phyloP scores from a whole-genome alignment of 2,113 vertebrate species.

The Amphiprion ocellaris region DNA sequence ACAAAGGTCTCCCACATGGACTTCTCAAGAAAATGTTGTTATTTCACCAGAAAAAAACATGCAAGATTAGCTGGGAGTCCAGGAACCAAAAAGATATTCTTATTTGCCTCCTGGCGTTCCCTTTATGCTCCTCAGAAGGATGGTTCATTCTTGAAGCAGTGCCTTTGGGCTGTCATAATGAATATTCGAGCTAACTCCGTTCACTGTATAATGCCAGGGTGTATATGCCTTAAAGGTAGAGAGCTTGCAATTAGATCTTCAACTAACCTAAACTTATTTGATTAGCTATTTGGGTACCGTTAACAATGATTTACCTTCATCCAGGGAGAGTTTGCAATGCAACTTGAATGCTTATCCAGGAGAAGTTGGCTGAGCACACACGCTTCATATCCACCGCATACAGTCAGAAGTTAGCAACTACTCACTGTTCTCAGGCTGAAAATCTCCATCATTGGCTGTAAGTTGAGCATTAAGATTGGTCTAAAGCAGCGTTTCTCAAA shows the following conservation, averaged over 20 bases:
- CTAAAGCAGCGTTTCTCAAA: no score
- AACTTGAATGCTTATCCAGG: slow-evolving; percentile 6
- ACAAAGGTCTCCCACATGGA: slow-evolving; percentile 43
- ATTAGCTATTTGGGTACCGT: slow-evolving; percentile 53
- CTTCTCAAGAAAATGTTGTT: slow-evolving; percentile 49
- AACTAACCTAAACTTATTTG: slow-evolving; percentile 64
- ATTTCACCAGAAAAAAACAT: slow-evolving; percentile 59
- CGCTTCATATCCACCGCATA: slow-evolving; percentile 4
- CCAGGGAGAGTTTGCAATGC: slow-evolving; percentile 18
- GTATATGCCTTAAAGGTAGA: slow-evolving; percentile 53
- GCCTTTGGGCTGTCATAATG: slow-evolving; percentile 66
- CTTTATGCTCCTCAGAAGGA: slow-evolving; percentile 52
- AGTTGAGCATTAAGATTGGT: neutral
- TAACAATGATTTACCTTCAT: slow-evolving; percentile 51
- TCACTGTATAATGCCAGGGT: slow-evolving; percentile 26
- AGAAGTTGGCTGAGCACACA: neutral
- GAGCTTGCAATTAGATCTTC: slow-evolving; percentile 58
- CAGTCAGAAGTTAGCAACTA: neutral
- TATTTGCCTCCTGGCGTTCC: slow-evolving; percentile 62
- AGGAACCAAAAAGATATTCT: slow-evolving; percentile 38
- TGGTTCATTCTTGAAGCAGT: slow-evolving; percentile 53
- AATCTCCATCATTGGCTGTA: neutral
- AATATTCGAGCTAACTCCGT: slow-evolving; percentile 60
- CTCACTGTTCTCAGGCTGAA: neutral
- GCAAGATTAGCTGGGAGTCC: slow-evolving; percentile 41